Evolutionary conservation across 1,140 invertebrate species (phyloP).

Genomic region (Drosophila carrolli): DNA sequence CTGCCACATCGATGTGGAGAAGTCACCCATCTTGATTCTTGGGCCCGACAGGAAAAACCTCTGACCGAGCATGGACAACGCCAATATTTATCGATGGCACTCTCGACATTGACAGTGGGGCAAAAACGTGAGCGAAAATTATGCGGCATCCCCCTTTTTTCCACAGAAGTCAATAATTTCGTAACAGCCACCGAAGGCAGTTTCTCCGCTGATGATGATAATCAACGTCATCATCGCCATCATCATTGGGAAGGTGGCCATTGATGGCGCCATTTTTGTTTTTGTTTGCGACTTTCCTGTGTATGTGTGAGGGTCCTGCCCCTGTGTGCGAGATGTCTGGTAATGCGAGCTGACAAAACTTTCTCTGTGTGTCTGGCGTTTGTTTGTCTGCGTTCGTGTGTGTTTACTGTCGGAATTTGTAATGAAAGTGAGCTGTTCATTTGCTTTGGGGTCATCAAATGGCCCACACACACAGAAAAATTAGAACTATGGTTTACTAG

Average conservation of each 20-base stretch:
- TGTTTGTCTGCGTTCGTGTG: constrained; percentile 50
- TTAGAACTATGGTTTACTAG: no score
- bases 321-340: constrained; percentile 43
- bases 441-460: constrained; percentile 78
- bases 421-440: constrained; percentile 83
- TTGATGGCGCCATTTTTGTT: constrained; percentile 80
- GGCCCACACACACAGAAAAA: constrained; percentile 47
- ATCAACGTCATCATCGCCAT: constrained; percentile 30
- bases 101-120: constrained; percentile 51
- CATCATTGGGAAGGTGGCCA: constrained; percentile 37
- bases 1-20: constrained; percentile 51
- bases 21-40: constrained; percentile 44
- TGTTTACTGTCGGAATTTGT: constrained; percentile 80
- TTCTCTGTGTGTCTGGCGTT: constrained; percentile 44
- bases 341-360: constrained; percentile 80
- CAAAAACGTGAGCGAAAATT: constrained; percentile 55
- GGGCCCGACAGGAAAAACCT: constrained; percentile 21
- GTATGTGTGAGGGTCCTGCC: constrained; percentile 23
- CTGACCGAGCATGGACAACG: constrained; percentile 27
- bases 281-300: constrained; percentile 46
- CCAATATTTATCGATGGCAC: constrained; percentile 60
- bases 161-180: constrained; percentile 42
- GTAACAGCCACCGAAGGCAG: constrained; percentile 34
- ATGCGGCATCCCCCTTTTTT: constrained; percentile 20
- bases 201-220: constrained; percentile 1